Percentiles rank a stretch among this genome's conserved stretches.
Conservation (phyloP, 2,888 invertebrate genomes). For the Sepiola atlantica region DNA sequence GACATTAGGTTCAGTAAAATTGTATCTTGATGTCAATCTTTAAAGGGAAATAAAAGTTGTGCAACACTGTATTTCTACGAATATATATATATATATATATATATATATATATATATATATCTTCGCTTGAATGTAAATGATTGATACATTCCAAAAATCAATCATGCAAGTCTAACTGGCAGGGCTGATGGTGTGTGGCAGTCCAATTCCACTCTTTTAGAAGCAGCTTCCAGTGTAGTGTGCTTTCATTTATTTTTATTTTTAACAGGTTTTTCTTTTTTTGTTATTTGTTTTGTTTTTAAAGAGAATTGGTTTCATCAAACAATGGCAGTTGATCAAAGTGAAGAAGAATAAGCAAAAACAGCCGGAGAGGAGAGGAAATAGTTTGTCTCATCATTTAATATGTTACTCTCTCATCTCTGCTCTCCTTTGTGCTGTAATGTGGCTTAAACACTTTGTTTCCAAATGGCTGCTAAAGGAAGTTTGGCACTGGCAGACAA, state of each 20-base stretch:
- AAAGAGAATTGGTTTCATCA: constrained; percentile 14
- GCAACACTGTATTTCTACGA: too few relatives aligned
- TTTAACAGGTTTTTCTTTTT: too few relatives aligned
- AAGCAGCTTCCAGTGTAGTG: not conserved
- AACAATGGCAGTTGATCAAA: not conserved
- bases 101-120: not conserved
- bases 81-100: too few relatives aligned
- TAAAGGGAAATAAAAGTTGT: too few relatives aligned
- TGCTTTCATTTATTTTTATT: constrained; percentile 32
- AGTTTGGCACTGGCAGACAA: not conserved
- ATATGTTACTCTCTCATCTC: not conserved
- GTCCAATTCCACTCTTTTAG: not conserved
- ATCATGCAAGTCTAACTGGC: not conserved
- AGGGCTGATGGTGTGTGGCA: not conserved
- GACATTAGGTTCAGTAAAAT: too few relatives aligned
- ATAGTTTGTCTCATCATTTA: not conserved
- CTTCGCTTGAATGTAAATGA: not conserved
- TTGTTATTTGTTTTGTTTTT: not conserved
- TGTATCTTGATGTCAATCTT: too few relatives aligned
- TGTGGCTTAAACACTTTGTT: constrained; percentile 32
- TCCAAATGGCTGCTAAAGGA: not conserved
- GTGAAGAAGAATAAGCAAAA: not conserved
- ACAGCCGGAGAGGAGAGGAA: not conserved
- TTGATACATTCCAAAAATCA: not conserved
- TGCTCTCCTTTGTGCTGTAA: not conserved